These are phyloP conservation scores for Crotalus tigris DNA, from an alignment of 2,113 vertebrate species.

Conservation along the genomic window DNA sequence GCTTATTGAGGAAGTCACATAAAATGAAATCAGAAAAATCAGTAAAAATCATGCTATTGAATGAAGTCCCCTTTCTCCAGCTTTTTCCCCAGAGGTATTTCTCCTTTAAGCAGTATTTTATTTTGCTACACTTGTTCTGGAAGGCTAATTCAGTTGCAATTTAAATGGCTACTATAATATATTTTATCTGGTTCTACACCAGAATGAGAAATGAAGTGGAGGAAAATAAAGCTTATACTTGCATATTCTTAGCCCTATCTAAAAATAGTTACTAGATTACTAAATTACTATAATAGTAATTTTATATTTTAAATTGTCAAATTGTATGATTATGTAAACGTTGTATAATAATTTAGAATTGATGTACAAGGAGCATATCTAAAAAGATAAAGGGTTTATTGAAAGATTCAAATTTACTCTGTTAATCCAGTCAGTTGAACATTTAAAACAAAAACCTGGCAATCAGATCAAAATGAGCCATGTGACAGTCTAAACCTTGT, in stretches of 20 bases:
- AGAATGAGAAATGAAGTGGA: neutral
- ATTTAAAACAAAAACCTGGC: neutral
- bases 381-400: neutral
- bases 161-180: neutral
- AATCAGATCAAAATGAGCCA: neutral
- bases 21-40: neutral
- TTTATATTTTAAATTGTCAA: neutral
- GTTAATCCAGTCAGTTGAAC: neutral
- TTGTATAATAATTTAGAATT: neutral
- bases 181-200: neutral
- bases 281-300: neutral
- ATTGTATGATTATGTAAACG: neutral
- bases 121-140: neutral
- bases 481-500: neutral
- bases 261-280: neutral
- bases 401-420: neutral
- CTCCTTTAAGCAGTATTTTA: neutral
- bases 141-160: neutral
- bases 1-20: conserved; percentile 33
- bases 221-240: neutral
- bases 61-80: too few species aligned
- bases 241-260: neutral
- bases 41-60: conserved; percentile 26
- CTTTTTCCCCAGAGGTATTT: neutral
- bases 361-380: neutral